Conservation (phyloP, 2,888 invertebrate species). For the Anarsia innoxiella region DNA sequence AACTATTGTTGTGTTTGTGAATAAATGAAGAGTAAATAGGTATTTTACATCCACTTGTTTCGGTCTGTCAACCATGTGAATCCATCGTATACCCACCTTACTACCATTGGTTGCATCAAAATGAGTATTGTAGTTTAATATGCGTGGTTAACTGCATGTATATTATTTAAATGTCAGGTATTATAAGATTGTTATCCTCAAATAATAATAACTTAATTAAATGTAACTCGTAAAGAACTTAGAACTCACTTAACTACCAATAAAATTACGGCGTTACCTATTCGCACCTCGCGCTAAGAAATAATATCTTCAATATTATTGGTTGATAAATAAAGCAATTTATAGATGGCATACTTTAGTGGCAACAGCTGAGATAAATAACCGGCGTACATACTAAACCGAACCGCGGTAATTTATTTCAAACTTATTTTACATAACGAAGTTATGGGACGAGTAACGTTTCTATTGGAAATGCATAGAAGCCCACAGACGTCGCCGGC, state of each 20-base stretch:
- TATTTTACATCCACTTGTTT: slow-evolving; percentile 25
- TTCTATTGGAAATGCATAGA: slow-evolving; percentile 50
- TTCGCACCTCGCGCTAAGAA: slow-evolving; percentile 36
- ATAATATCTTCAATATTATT: slow-evolving; percentile 37
- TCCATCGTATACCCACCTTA: too few relatives aligned
- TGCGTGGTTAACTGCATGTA: too few relatives aligned
- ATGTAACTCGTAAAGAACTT: too few relatives aligned
- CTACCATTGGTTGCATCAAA: too few relatives aligned
- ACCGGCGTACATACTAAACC: slow-evolving; percentile 30
- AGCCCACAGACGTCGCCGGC: slow-evolving; percentile 44
- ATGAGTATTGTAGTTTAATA: too few relatives aligned
- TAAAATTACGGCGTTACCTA: slow-evolving; percentile 21
- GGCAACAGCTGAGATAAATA: slow-evolving; percentile 31
- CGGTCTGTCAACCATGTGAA: slow-evolving; percentile 27
- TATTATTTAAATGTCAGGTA: too few relatives aligned
- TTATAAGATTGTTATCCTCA: too few relatives aligned
- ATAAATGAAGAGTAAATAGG: too few relatives aligned
- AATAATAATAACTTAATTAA: too few relatives aligned
- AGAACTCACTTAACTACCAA: too few relatives aligned
- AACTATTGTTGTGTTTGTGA: too few relatives aligned
- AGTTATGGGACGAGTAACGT: slow-evolving; percentile 40
- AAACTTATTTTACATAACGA: slow-evolving; percentile 47
- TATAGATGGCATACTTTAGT: slow-evolving; percentile 39
- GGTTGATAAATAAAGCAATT: slow-evolving; percentile 45
- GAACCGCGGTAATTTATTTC: slow-evolving; percentile 48